A percentile compares a stretch with the other conserved stretches of the same genome.
phyloP scores from a whole-genome alignment of 2,888 invertebrate genomes.

The Watsonalla binaria region DNA sequence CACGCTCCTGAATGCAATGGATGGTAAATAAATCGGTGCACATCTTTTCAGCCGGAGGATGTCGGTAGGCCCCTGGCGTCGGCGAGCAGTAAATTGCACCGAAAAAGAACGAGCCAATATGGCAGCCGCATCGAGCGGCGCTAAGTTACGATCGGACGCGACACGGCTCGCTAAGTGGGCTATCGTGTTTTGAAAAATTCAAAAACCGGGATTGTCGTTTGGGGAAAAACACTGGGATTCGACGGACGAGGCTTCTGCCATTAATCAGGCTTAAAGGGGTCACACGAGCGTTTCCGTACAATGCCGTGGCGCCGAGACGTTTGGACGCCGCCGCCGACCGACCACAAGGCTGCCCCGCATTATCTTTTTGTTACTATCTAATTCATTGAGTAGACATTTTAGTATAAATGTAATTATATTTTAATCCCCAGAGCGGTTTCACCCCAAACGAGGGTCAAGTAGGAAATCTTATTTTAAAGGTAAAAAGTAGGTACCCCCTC shows the following conservation, averaged over 20 bases:
- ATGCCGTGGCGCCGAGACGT: conserved; percentile 41
- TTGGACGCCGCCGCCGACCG: conserved; percentile 27
- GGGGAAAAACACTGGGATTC: conserved; percentile 45
- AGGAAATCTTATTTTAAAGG: no score
- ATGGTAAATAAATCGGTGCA: conserved; percentile 58
- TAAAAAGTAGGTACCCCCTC: no score
- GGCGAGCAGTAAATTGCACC: conserved; percentile 66
- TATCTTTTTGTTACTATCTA: conserved; percentile 15
- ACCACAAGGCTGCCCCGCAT: conserved; percentile 14
- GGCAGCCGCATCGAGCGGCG: conserved; percentile 64
- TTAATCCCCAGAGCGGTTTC: conserved; percentile 1
- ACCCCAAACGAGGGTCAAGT: neutral
- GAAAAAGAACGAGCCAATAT: conserved; percentile 69
- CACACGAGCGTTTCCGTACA: conserved; percentile 36
- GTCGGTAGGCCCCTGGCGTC: conserved; percentile 56
- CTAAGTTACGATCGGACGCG: conserved; percentile 65
- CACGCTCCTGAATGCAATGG: conserved; percentile 64
- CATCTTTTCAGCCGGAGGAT: conserved; percentile 55
- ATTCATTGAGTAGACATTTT: conserved; percentile 1
- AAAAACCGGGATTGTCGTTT: conserved; percentile 55
- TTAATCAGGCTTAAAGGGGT: conserved; percentile 66
- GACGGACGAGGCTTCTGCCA: conserved; percentile 37
- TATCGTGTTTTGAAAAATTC: conserved; percentile 71
- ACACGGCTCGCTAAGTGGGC: conserved; percentile 72
- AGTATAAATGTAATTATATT: neutral